Base-by-base conservation (phyloP, 2,797 vertebrate species). In the Synanceia verrucosa region DNA sequence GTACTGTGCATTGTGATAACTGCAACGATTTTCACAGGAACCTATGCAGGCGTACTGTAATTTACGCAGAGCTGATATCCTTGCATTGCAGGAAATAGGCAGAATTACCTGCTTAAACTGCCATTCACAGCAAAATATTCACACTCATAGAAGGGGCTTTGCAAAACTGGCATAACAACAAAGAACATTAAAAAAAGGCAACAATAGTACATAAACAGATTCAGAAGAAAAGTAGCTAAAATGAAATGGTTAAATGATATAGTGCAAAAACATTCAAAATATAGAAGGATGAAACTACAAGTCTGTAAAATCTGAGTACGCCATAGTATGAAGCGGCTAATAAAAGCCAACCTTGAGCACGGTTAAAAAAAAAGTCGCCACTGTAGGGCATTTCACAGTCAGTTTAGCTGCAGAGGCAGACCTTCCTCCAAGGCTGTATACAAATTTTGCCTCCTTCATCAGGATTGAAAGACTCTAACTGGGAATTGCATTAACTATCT, bases 71-170 rank as follows among this genome's bases (percentile, higher is more conserved):
- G 47, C 36, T 57, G 51, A 82, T 68, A 76, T 53, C 65, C 60
- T 50, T 53, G 53, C 56, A 29, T 65, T 57, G 33, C 51, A 46
- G 65, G 9, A 50, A 74, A 81, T 11, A 53, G 23, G 26, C 48
- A 77, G 48, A 79, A 71, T 70, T 57, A 65, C 50, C 66, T 43
- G 63, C 66, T 80, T 76, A 64, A 75, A 73, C 48, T 82, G 74
- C 41, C 69, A 66, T 69, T 86, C 67, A 65, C 9, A 43, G 33
- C 36, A 11, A 65, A 29, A 66, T 24, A 66, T 62, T 53, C 51
- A 72, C 33, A 69, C 29, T 64, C 51, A 64, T 39, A n/a, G 4
- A 66, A 29, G 19, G 28, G 6, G 57, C 41, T 79, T 71, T 16
- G 19, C 12, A 78, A 73, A 61, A 61, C 62, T 61, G 59, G 62